Percentiles rank a stretch among this genome's conserved stretches.
Evolutionary conservation across 2,113 vertebrate species (phyloP).

Genomic region (Ploceus nigricollis): DNA sequence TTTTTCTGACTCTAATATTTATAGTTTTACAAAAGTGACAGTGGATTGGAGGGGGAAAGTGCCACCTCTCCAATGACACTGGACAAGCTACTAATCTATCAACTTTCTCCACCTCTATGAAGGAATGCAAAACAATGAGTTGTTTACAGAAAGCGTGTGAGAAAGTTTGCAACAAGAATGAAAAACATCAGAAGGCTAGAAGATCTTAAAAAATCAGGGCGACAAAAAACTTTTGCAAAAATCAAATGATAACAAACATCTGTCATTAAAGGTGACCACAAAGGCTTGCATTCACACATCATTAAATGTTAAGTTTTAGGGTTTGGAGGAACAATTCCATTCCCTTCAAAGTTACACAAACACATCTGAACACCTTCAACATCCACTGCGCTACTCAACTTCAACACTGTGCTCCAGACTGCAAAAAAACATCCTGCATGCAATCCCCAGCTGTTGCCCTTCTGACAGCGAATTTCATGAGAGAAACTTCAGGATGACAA

Average conservation of each 20-base stretch:
- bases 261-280: background rate
- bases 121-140: no score
- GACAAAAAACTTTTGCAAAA: background rate
- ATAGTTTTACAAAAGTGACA: no score
- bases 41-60: no score
- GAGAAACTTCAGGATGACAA: background rate
- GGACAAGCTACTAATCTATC: no score
- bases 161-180: no score
- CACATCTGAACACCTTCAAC: background rate
- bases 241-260: background rate
- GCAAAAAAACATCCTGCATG: fast-evolving
- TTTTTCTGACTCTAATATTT: no score
- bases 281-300: background rate
- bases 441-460: background rate
- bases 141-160: no score
- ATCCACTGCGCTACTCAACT: background rate
- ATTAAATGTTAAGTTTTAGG: background rate
- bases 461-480: background rate
- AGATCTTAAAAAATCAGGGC: no score
- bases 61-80: no score
- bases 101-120: no score
- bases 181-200: no score
- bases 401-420: fast-evolving
- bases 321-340: background rate
- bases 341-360: background rate